Base-by-base conservation (phyloP, 2,888 invertebrate genomes). In the Salpingus planirostris region DNA sequence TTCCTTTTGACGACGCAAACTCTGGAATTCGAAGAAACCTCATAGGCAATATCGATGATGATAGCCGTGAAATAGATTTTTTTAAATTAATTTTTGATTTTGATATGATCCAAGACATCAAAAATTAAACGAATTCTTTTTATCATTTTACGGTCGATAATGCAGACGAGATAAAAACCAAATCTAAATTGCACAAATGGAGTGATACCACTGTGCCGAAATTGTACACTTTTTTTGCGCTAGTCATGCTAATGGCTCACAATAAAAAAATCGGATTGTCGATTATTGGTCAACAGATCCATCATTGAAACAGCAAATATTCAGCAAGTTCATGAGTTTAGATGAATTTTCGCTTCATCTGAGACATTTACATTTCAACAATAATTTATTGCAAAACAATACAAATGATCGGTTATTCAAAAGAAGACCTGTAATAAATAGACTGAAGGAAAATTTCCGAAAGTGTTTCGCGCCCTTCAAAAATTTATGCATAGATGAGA, bases 401-500 rank as follows among this genome's bases (percentile, higher is more conserved):
- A 2, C 25, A 25, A 7, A 25, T 3, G 3, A 7, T 12, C 10
- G 5, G 12, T 25, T 29, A 13, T 13, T 12, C 11, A 33, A 33
- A 33, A 33, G 21, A 13, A 22, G 24, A 12, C 27, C 31, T 15
- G 31, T 38, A 34, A 15, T 31, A 21, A 25, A 38, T 22, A 21
- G 27, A 10, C 25, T 34, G 24, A 27, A 28, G 34, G 24, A 14
- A 12, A 37, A 35, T 11, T 35, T 38, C 27, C 34, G 31, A 34
- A 24, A n/a, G 15, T n/a, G 18, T 11, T 34, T 33, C 15, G 26
- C 29, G 11, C 34, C 38, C 18, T 22, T 18, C 11, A 18, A 31
- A 35, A 27, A 38, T 6, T 21, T 38, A 10, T 24, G 24, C 15
- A 18, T 38, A 27, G 31, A 38, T 11, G 34, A 38, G 27, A 34